Evolutionary conservation across 2,888 invertebrate genomes (phyloP).

Genomic region (Helobdella robusta): DNA sequence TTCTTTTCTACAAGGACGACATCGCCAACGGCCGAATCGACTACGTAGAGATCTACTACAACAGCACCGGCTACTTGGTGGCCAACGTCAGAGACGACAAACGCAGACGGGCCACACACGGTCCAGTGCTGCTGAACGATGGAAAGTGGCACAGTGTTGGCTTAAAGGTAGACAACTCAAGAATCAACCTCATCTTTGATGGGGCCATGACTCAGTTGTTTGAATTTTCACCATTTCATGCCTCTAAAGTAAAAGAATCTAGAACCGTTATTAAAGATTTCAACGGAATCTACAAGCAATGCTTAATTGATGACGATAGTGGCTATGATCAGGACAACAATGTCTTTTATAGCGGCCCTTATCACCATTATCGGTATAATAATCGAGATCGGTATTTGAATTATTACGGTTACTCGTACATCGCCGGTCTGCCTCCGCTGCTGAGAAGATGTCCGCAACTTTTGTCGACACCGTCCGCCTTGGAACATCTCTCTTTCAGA

Average conservation of each 20-base stretch:
- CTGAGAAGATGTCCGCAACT: slow-evolving; percentile 32
- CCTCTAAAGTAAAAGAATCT: too few relatives aligned
- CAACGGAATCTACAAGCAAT: too few relatives aligned
- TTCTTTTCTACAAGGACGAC: slow-evolving; percentile 84
- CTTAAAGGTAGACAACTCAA: slow-evolving; percentile 55
- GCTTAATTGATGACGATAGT: too few relatives aligned
- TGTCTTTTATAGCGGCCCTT: slow-evolving; percentile 38
- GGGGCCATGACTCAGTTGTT: slow-evolving; percentile 19
- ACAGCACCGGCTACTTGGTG: slow-evolving; percentile 56
- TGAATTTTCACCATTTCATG: too few relatives aligned
- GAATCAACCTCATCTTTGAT: slow-evolving; percentile 43
- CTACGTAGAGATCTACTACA: slow-evolving; percentile 69
- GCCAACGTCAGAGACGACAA: slow-evolving; percentile 53
- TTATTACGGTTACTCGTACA: slow-evolving; percentile 43
- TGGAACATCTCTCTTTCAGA: slow-evolving; percentile 35
- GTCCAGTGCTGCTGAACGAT: slow-evolving; percentile 59
- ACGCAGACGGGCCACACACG: slow-evolving; percentile 31
- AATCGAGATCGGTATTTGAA: too few relatives aligned
- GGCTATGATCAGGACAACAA: too few relatives aligned
- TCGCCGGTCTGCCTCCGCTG: slow-evolving; percentile 42
- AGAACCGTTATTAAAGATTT: too few relatives aligned
- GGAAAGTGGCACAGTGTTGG: slow-evolving; percentile 85
- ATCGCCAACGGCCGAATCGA: slow-evolving; percentile 65
- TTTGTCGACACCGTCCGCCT: slow-evolving; percentile 39
- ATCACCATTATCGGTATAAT: too few relatives aligned